These are phyloP conservation scores for Bambusicola thoracicus DNA, from an alignment of 2,113 vertebrate genomes.

Conservation along the genomic window DNA sequence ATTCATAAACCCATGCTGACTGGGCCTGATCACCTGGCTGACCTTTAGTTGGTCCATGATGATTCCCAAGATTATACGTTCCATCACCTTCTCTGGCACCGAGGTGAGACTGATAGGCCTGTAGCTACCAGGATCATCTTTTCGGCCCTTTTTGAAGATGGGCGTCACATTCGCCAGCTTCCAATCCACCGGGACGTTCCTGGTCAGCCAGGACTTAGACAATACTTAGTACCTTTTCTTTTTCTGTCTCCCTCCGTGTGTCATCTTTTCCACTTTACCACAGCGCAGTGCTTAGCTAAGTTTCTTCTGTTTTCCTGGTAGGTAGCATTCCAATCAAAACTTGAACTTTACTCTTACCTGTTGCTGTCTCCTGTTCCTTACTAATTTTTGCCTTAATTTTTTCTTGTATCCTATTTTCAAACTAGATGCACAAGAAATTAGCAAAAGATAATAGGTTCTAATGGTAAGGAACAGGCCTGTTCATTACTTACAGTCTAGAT, in stretches of 20 bases:
- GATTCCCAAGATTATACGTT: no score
- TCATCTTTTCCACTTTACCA: neutral
- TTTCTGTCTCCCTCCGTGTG: neutral
- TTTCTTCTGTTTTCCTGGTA: neutral
- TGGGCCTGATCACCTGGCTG: no score
- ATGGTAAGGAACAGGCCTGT: neutral
- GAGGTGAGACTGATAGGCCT: no score
- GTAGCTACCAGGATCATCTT: no score
- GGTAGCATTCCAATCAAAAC: neutral
- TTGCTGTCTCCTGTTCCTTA: neutral
- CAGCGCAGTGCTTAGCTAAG: no score
- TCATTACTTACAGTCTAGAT: neutral
- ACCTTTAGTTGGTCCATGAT: no score
- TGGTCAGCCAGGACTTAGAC: no score
- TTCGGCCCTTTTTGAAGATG: no score
- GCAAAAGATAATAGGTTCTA: neutral
- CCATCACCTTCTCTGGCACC: no score
- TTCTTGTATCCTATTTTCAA: neutral
- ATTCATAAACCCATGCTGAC: no score
- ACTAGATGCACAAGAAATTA: neutral
- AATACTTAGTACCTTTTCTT: neutral
- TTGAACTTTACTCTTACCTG: neutral
- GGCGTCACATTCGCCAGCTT: no score
- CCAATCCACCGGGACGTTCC: no score
- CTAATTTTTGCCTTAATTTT: neutral